These are phyloP conservation scores for Eugnorisma glareosa DNA, from an alignment of 2,888 invertebrate genomes.

Conservation along the genomic window DNA sequence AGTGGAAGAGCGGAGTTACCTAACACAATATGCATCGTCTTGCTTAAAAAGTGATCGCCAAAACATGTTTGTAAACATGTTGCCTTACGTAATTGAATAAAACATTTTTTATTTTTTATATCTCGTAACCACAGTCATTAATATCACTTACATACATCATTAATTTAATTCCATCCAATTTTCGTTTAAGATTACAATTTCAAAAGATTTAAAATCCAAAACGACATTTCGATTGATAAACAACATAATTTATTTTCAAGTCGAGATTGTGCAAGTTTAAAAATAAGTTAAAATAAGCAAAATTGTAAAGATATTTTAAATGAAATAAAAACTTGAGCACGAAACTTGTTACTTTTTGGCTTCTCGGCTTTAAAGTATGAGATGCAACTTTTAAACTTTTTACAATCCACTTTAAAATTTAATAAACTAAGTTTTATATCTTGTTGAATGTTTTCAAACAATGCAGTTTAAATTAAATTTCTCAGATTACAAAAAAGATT, in stretches of 20 bases:
- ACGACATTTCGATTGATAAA: background rate
- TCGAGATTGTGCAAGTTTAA: background rate
- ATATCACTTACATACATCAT: background rate
- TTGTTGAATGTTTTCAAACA: background rate
- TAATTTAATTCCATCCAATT: background rate
- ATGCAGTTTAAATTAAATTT: background rate
- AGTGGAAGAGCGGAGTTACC: too few relatives aligned
- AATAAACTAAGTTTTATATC: background rate
- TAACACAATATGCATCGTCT: too few relatives aligned
- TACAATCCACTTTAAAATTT: constrained; percentile 17
- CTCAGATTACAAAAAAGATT: background rate
- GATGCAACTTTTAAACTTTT: background rate
- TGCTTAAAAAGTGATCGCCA: too few relatives aligned
- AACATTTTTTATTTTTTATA: too few relatives aligned
- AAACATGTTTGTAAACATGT: too few relatives aligned
- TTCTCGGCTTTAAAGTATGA: background rate
- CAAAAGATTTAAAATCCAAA: background rate
- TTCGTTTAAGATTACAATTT: background rate
- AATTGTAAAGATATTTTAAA: constrained; percentile 1
- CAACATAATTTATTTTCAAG: background rate
- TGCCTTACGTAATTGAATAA: too few relatives aligned
- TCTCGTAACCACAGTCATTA: background rate
- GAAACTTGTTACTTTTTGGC: constrained; percentile 9
- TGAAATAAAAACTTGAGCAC: constrained; percentile 18
- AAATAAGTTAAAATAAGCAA: constrained; percentile 1